Base-by-base conservation (phyloP, 30 jellyfish, hydroid and myxozoan genomes). In the Clytia hemisphaerica region DNA sequence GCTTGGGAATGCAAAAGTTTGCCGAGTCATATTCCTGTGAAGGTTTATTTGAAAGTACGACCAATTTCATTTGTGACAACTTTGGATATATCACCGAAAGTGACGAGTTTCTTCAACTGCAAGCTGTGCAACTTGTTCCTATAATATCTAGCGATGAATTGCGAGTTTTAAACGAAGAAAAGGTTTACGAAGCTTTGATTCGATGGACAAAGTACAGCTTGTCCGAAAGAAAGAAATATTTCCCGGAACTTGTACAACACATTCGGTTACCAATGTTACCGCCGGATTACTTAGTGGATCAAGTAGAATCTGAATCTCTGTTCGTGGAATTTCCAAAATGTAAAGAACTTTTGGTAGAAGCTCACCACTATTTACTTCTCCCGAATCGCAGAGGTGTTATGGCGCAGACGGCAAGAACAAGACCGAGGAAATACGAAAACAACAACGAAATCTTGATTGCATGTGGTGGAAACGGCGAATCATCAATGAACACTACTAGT, bases 401-500 rank as follows among this genome's bases (percentile, higher is more conserved):
- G 84, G 68, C 58, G 32, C 95, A 82, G 37, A 71, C 95, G 0
- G 84, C 88, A 18, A 53, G 99, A 53, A 83, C 99, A 37, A 75
- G 99, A 48, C 94, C 99, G 40, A 68, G 99, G 76, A 91, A 81
- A 60, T 89, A 89, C 59, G 98, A 89, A 83, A 89, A 83, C 59
- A 82, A 83, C 37, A 89, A 89, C 60, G 98, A 89, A 55, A 36
- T 89, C 14, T 66, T 89, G 76, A 83, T 89, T 3, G 98, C 98
- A 6, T 89, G 98, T 69, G 98, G 98, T 42, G 98, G 98, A 12
- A 89, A 89, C 63, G 98, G 98, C 36, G 98, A 89, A 61, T 79
- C 98, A 12, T 89, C 94, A 18, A 50, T 59, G 49, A 76, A 89
- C 58, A 75, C 98, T 4, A 89, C 98, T 37, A 85, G 98, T 89